Evolutionary conservation across 2,113 vertebrate species (phyloP), one percentile per base, ranked within the genome.

Genomic region (Ochotona curzoniae): DNA sequence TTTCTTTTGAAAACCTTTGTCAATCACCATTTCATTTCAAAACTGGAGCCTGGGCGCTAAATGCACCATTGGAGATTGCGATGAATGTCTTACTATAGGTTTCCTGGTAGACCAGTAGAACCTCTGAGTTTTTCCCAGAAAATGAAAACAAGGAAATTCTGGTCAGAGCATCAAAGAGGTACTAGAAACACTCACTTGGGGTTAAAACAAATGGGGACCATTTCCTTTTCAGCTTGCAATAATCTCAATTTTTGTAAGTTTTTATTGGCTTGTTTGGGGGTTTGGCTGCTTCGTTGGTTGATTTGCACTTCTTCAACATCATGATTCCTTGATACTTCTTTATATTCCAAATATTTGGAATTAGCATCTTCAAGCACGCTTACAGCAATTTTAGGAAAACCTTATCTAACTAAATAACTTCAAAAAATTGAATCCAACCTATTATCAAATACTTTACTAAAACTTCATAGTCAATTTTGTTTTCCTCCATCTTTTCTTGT

Each of bases 351-450:
- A 67, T 35, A 25, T 9, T 21, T 57, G 85, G 70, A 7, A 90
- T 82, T 75, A 20, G 18, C 32, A 82, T 30, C 44, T 87, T 49
- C 25, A 66, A 60, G 49, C n/a, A 73, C 18, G n/a, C 32, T 84
- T 49, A 69, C 14, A 44, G 60, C 44, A 92, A 76, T 89, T 66
- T 75, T 67, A 82, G 51, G 15, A 89, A 92, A 86, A 91, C 49
- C 35, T 49, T 87, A 4, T 76, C 66, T 84, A 94, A 80, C 82
- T 80, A 83, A 91, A 92, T 28, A 94, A 94, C 44, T 54, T 74
- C 87, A 83, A 86, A 79, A 95, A 93, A 63, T 57, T 30, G 63
- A 89, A 20, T 35, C 83, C 71, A 88, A 74, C 57, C 2, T 49
- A 74, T 28, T 73, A 44, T 81, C 80, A 92, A 88, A 91, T 57